phyloP scores from a whole-genome alignment of 2,888 invertebrate species.

The Xestia sexstrigata region DNA sequence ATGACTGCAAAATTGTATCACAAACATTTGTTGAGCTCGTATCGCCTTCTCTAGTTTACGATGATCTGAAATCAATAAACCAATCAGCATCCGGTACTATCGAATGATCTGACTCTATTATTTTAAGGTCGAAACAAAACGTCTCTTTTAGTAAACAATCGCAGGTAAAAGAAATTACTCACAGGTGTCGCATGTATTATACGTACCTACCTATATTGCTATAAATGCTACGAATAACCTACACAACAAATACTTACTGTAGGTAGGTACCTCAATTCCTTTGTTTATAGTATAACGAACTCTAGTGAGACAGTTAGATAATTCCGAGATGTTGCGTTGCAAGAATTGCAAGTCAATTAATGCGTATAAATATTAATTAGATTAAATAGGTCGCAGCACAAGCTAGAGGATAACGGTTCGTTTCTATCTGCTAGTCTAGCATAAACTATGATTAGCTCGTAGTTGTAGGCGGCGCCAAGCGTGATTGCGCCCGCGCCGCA shows the following conservation, averaged over 20 bases:
- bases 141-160: slow-evolving; percentile 8
- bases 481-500: slow-evolving; percentile 59
- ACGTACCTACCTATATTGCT: not conserved
- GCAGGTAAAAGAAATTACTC: slow-evolving; percentile 13
- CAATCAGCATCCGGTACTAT: slow-evolving; percentile 7
- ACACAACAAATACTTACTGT: slow-evolving; percentile 11
- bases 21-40: slow-evolving; percentile 63
- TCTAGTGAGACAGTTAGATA: slow-evolving; percentile 24
- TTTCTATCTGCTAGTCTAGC: slow-evolving; percentile 58
- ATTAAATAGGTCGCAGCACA: slow-evolving; percentile 54
- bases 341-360: slow-evolving; percentile 23
- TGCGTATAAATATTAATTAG: slow-evolving; percentile 52
- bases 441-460: slow-evolving; percentile 67
- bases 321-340: slow-evolving; percentile 22
- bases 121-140: slow-evolving; percentile 7
- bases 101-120: slow-evolving; percentile 3
- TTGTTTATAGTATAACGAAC: slow-evolving; percentile 26
- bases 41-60: slow-evolving; percentile 33
- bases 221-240: slow-evolving; percentile 12
- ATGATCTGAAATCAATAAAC: slow-evolving; percentile 12
- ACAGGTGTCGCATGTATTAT: slow-evolving; percentile 18
- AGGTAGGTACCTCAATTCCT: slow-evolving; percentile 14
- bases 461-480: slow-evolving; percentile 67
- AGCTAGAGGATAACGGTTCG: slow-evolving; percentile 62
- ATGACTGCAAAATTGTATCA: slow-evolving; percentile 75